These are phyloP conservation scores for Linurgus olivaceus DNA, from an alignment of 2,797 vertebrate genomes.

Conservation along the genomic window DNA sequence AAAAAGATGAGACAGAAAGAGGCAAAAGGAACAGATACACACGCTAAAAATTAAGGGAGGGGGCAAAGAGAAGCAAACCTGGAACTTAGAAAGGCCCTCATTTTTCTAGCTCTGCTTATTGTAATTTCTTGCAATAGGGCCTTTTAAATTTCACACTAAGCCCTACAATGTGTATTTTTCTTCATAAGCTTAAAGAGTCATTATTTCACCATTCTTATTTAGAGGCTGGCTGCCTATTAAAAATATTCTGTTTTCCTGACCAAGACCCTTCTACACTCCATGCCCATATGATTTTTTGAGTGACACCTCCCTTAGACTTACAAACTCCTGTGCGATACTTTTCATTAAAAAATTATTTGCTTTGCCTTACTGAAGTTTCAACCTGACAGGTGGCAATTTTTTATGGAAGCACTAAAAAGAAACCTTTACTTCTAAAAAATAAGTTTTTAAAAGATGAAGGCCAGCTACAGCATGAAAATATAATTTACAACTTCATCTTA, in stretches of 20 bases:
- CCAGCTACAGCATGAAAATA: constrained; percentile 58
- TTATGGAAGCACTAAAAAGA: constrained; percentile 63
- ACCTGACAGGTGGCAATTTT: constrained; percentile 63
- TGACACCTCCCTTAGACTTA: constrained; percentile 64
- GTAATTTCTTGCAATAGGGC: constrained; percentile 2
- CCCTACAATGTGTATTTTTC: background rate
- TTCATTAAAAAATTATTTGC: constrained; percentile 68
- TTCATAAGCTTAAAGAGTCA: constrained; percentile 33
- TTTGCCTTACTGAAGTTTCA: constrained; percentile 63
- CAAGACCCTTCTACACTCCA: constrained; percentile 31
- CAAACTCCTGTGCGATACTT: constrained; percentile 24
- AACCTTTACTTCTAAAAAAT: constrained; percentile 54
- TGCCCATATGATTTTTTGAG: constrained; percentile 36
- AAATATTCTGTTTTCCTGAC: constrained; percentile 17
- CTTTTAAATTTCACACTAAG: constrained; percentile 28
- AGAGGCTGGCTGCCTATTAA: constrained; percentile 14
- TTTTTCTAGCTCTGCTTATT: background rate
- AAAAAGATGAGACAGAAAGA: background rate
- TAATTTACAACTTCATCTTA: constrained; percentile 68
- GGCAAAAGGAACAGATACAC: background rate
- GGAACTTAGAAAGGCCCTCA: background rate
- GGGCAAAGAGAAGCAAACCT: background rate
- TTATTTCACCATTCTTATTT: background rate
- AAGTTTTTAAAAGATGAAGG: constrained; percentile 65
- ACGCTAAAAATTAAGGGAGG: constrained; percentile 6